Percentiles rank a stretch among this genome's conserved stretches.
Evolutionary conservation across 2,888 invertebrate genomes (phyloP).

Genomic region (Hirudinaria manillensis): DNA sequence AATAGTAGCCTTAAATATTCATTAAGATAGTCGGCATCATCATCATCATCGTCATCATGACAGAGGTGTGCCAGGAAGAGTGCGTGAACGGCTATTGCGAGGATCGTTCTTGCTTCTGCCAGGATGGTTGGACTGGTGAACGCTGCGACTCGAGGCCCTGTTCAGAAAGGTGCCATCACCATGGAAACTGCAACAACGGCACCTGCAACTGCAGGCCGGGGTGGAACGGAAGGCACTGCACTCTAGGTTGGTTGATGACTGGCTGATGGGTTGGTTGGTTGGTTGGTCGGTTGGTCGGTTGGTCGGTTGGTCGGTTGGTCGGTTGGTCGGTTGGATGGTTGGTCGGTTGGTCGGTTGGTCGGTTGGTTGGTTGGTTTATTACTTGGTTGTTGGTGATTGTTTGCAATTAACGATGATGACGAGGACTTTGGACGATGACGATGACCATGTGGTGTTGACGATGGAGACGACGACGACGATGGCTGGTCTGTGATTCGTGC

Average conservation of each 20-base stretch:
- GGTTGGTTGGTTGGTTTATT: no score
- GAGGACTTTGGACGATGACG: no score
- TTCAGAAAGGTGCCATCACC: slow-evolving; percentile 75
- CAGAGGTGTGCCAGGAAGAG: slow-evolving; percentile 85
- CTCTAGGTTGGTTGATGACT: slow-evolving; percentile 69
- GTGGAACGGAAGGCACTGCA: slow-evolving; percentile 97
- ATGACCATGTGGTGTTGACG: no score
- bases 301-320: no score
- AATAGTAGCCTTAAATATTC: no score
- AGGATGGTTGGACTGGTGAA: slow-evolving; percentile 87
- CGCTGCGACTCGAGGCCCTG: slow-evolving; percentile 83
- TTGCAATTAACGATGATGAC: background rate
- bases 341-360: no score
- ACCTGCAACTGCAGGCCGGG: slow-evolving; percentile 93
- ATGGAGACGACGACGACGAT: no score
- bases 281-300: no score
- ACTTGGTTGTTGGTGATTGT: background rate
- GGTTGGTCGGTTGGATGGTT: no score
- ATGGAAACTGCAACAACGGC: slow-evolving; percentile 95
- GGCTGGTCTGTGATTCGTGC: no score
- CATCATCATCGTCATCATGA: background rate
- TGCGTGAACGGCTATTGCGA: slow-evolving; percentile 91
- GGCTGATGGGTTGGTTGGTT: no score
- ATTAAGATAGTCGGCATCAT: no score
- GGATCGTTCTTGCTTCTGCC: slow-evolving; percentile 82